Percentiles rank a stretch among this genome's conserved stretches.
Conservation (phyloP, 2,888 invertebrate species). For the Drosophila niveifrons region DNA sequence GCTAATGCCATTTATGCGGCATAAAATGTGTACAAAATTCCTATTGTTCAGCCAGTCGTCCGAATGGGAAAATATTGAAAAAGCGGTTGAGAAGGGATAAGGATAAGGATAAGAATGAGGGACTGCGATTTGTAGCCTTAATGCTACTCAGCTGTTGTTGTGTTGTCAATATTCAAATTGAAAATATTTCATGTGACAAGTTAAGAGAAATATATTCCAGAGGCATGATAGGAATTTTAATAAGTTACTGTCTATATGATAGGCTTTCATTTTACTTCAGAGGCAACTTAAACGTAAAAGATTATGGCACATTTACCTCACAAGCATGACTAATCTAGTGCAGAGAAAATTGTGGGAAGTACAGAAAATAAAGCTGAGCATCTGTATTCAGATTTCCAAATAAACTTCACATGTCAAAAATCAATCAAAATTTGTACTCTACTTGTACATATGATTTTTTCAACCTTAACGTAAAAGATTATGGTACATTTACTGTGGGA, state of each 20-base stretch:
- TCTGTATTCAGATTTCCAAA: background rate
- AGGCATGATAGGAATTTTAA: conserved; percentile 74
- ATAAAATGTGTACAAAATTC: conserved; percentile 49
- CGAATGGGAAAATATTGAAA: conserved; percentile 38
- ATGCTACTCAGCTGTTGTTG: conserved; percentile 36
- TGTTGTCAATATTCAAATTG: conserved; percentile 70
- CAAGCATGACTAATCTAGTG: background rate
- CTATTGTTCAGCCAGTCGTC: conserved; percentile 31
- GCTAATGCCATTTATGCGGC: conserved; percentile 41
- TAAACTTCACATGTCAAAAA: background rate
- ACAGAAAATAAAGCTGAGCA: background rate
- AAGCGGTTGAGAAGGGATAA: conserved; percentile 6
- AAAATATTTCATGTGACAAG: conserved; percentile 61
- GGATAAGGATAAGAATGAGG: conserved; percentile 9
- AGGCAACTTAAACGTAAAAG: too few relatives aligned
- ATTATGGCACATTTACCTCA: conserved; percentile 14
- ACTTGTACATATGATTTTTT: too few relatives aligned
- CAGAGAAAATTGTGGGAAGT: background rate
- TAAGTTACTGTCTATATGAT: conserved; percentile 56
- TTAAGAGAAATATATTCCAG: conserved; percentile 4
- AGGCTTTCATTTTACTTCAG: conserved; percentile 17
- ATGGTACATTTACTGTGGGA: too few relatives aligned
- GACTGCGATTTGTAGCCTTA: conserved; percentile 26
- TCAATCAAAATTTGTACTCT: too few relatives aligned
- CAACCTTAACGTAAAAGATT: too few relatives aligned